Conservation (phyloP, 1,140 invertebrate genomes). For the Sinella curviseta region DNA sequence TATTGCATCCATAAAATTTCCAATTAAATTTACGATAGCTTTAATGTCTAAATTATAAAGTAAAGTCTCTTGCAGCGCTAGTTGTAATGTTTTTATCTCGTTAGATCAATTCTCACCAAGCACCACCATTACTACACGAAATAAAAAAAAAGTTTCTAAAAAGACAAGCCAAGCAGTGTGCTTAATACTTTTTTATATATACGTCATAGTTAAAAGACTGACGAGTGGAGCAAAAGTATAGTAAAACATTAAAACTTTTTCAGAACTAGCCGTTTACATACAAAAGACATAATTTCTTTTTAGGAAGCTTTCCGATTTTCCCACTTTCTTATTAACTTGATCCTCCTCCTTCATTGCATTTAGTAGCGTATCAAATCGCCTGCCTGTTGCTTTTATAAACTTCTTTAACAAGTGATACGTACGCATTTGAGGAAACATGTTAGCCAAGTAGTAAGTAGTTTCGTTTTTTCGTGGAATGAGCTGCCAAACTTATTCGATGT, state of each 20-base stretch:
- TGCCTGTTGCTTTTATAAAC: constrained; percentile 5
- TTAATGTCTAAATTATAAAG: constrained; percentile 41
- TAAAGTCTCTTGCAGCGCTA: background rate
- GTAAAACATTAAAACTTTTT: too few relatives aligned
- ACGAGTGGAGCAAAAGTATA: too few relatives aligned
- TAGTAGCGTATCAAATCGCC: background rate
- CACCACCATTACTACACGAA: background rate
- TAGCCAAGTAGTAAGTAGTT: background rate
- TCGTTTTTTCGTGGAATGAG: background rate
- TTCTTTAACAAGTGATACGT: background rate
- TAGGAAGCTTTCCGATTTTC: too few relatives aligned
- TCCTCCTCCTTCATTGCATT: too few relatives aligned
- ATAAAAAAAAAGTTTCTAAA: background rate
- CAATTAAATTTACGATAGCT: constrained; percentile 44
- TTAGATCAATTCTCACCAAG: constrained; percentile 37
- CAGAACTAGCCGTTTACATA: too few relatives aligned
- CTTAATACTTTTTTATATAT: too few relatives aligned
- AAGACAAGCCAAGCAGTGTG: too few relatives aligned
- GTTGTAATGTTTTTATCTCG: constrained; percentile 27
- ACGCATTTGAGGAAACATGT: background rate
- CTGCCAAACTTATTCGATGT: background rate
- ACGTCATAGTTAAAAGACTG: too few relatives aligned
- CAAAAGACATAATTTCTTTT: too few relatives aligned
- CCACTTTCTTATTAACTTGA: too few relatives aligned
- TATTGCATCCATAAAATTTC: constrained; percentile 39